These are phyloP conservation scores for Hypomecis punctinalis DNA, from an alignment of 2,888 invertebrate species.

Conservation along the genomic window DNA sequence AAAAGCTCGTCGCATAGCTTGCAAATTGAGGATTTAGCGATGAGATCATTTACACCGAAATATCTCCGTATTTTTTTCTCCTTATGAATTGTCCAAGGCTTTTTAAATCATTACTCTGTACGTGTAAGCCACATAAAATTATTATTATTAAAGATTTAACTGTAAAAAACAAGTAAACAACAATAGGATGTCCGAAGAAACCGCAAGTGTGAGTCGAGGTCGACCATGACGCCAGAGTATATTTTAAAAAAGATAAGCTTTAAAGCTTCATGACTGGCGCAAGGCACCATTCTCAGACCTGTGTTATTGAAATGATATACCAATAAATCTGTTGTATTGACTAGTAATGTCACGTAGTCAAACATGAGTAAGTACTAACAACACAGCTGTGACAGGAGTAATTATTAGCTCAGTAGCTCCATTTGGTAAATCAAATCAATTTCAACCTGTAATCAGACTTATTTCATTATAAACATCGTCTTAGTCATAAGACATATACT, in stretches of 20 bases:
- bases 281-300: conserved; percentile 23
- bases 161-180: conserved; percentile 1
- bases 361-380: background rate
- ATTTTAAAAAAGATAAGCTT: conserved; percentile 22
- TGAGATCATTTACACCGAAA: background rate
- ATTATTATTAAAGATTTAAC: background rate
- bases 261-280: conserved; percentile 14
- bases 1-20: background rate
- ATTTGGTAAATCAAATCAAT: no score
- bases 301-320: conserved; percentile 26
- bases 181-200: background rate
- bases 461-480: no score
- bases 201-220: conserved; percentile 23
- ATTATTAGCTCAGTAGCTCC: background rate
- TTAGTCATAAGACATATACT: no score
- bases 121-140: background rate
- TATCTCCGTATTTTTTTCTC: background rate
- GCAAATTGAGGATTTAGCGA: background rate
- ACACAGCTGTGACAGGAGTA: background rate
- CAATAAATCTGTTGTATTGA: conserved; percentile 1
- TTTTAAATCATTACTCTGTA: no score
- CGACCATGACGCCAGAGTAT: conserved; percentile 16
- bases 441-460: no score
- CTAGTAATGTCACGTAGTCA: background rate
- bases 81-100: no score